A percentile compares a stretch with the other conserved stretches of the same genome.
These are phyloP conservation scores for Drosophila paulistorum DNA, from an alignment of 1,140 invertebrate species.

Conservation along the genomic window DNA sequence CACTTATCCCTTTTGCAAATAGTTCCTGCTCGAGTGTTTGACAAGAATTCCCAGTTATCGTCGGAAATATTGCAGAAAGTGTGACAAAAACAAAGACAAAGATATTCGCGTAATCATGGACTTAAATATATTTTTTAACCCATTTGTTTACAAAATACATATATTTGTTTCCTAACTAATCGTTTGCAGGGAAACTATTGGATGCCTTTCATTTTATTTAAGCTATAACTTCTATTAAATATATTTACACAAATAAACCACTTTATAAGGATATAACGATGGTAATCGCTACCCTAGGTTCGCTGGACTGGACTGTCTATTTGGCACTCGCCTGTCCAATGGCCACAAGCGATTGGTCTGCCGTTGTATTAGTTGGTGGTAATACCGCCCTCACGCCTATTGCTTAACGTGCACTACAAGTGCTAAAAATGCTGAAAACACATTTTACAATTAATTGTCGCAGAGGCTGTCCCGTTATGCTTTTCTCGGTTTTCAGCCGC, in stretches of 20 bases:
- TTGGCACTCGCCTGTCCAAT: constrained; percentile 32
- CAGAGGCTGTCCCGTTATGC: constrained; percentile 49
- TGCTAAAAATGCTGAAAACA: constrained; percentile 80
- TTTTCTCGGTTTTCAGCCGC: not conserved
- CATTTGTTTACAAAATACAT: no score
- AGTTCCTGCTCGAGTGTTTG: no score
- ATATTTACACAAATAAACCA: no score
- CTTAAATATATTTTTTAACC: no score
- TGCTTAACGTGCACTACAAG: constrained; percentile 74
- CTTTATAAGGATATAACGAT: not conserved
- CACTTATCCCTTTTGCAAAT: no score
- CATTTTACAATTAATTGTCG: constrained; percentile 82
- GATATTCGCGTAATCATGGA: no score
- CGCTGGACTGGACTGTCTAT: not conserved
- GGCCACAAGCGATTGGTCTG: constrained; percentile 29
- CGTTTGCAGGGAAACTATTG: no score
- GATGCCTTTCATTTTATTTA: no score
- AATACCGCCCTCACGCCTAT: constrained; percentile 57
- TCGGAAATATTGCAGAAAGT: constrained; percentile 12
- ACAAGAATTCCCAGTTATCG: no score
- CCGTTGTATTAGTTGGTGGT: constrained; percentile 20
- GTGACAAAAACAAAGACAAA: not conserved
- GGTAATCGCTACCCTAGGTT: not conserved
- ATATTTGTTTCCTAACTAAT: no score
- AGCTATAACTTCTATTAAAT: no score